A percentile compares a stretch with the other conserved stretches of the same genome.
These are phyloP conservation scores for Henicopernis longicauda DNA, from an alignment of 2,113 vertebrate species.

Conservation along the genomic window DNA sequence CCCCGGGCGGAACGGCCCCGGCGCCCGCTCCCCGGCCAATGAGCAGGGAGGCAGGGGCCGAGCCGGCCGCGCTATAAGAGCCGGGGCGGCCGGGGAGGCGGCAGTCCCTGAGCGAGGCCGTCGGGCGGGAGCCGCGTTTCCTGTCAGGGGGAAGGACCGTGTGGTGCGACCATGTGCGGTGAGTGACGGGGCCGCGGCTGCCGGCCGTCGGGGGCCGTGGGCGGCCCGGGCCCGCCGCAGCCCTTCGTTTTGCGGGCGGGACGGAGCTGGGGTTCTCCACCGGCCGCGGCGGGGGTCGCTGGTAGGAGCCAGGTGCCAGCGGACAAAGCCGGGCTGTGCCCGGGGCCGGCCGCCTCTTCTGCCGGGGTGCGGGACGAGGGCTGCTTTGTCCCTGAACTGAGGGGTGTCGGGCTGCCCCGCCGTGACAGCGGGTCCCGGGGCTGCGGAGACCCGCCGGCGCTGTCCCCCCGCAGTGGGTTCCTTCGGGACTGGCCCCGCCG, in stretches of 20 bases:
- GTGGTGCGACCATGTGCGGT: conserved; percentile 50
- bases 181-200: neutral
- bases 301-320: neutral
- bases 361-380: neutral
- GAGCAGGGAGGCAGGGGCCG: neutral
- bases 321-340: neutral
- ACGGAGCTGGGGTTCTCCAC: neutral
- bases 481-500: neutral
- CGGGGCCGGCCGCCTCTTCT: neutral
- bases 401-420: neutral
- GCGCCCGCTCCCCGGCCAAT: neutral
- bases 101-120: neutral
- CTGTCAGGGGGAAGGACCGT: neutral
- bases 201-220: neutral
- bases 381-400: neutral
- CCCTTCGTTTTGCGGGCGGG: neutral
- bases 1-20: neutral
- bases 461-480: neutral
- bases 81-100: neutral
- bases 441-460: neutral
- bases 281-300: neutral
- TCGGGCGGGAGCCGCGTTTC: neutral
- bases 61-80: conserved; percentile 19
- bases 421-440: neutral
- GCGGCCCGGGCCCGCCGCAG: neutral